Evolutionary conservation across 2,888 invertebrate species (phyloP).

Genomic region (Metacarcinus magister): DNA sequence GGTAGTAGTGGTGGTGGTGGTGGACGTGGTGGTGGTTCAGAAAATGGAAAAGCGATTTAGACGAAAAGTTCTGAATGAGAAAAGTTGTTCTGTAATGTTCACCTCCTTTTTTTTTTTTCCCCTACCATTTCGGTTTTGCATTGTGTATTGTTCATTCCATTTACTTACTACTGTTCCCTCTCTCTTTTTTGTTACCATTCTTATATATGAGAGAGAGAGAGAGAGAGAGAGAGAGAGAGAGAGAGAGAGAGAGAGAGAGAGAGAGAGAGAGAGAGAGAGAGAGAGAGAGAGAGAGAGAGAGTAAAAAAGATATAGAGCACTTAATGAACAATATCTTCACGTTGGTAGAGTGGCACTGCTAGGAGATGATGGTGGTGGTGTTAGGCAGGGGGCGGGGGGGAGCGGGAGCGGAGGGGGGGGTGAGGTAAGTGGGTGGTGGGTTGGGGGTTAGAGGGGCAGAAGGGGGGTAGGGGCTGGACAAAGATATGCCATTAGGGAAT

Average conservation of each 20-base stretch:
- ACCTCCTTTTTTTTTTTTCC: not conserved
- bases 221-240: conserved; percentile 26
- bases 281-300: conserved; percentile 26
- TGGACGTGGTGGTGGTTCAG: not conserved
- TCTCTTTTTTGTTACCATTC: too few species aligned
- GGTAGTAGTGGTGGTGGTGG: not conserved
- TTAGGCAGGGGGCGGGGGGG: too few species aligned
- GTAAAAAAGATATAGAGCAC: not conserved
- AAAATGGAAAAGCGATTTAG: not conserved
- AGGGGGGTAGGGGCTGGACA: not conserved
- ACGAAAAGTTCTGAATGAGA: not conserved
- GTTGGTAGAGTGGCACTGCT: too few species aligned
- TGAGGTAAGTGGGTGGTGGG: too few species aligned
- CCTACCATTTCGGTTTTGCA: not conserved
- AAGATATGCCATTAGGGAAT: not conserved
- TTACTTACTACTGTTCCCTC: too few species aligned
- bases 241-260: conserved; percentile 26
- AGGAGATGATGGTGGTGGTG: too few species aligned
- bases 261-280: conserved; percentile 26
- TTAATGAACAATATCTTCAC: too few species aligned
- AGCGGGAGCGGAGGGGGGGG: too few species aligned
- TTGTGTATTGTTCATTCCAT: not conserved
- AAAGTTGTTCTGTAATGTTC: not conserved
- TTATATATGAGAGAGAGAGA: not conserved
- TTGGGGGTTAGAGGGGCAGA: not conserved